Evolutionary conservation across 2,888 invertebrate genomes (phyloP).

Genomic region (Leptopilina myrica): DNA sequence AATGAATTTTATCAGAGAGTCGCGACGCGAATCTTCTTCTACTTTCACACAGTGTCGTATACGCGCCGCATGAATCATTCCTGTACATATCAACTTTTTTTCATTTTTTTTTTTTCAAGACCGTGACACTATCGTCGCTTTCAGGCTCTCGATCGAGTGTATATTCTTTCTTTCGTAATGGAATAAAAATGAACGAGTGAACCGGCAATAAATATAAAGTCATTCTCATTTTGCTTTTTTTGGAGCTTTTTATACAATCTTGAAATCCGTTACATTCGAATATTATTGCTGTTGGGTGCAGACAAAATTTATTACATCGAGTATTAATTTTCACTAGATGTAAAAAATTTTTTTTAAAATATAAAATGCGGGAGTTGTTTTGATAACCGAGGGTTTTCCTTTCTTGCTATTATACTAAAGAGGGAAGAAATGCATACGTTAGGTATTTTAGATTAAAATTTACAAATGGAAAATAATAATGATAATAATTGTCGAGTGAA

Average conservation of each 20-base stretch:
- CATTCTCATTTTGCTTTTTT: neutral
- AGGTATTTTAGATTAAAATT: conserved; percentile 4
- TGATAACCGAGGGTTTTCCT: too few species aligned
- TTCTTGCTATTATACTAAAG: too few species aligned
- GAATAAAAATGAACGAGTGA: conserved; percentile 24
- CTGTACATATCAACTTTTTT: conserved; percentile 33
- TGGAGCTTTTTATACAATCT: conserved; percentile 5
- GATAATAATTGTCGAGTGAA: conserved; percentile 35
- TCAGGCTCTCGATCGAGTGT: conserved; percentile 21
- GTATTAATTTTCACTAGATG: too few species aligned
- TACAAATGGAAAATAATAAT: conserved; percentile 22
- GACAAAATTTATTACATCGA: too few species aligned
- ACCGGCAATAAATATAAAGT: conserved; percentile 28
- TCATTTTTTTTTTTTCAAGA: conserved; percentile 1
- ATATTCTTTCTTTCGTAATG: conserved; percentile 24
- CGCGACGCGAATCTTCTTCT: conserved; percentile 24
- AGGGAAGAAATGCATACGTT: neutral
- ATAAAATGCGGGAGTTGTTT: too few species aligned
- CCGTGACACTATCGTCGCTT: conserved; percentile 36
- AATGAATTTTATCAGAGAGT: conserved; percentile 27
- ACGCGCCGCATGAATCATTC: conserved; percentile 34
- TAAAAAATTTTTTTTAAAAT: too few species aligned
- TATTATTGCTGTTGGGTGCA: neutral
- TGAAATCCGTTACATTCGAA: conserved; percentile 10
- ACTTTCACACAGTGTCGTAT: conserved; percentile 1